These are phyloP conservation scores for Silurus asotus DNA, from an alignment of 2,113 vertebrate genomes.

Conservation along the genomic window DNA sequence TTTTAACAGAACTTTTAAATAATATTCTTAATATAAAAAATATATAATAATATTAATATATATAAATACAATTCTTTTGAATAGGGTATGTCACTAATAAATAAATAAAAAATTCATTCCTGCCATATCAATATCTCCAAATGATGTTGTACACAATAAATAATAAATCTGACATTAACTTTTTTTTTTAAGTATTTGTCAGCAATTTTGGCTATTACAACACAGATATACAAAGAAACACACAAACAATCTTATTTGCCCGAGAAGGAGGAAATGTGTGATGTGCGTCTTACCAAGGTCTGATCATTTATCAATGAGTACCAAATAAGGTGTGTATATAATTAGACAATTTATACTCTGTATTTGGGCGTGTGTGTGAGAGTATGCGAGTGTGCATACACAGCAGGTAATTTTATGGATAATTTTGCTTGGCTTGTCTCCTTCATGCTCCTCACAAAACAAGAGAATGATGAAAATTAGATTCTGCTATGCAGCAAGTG, in stretches of 20 bases:
- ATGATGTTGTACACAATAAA: not conserved
- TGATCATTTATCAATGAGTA: not conserved
- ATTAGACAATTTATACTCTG: not conserved
- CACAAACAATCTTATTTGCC: not conserved
- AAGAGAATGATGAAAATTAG: conserved; percentile 39
- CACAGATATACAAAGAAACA: not conserved
- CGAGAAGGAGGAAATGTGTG: not conserved
- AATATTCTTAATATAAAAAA: not conserved
- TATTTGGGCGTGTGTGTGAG: not conserved
- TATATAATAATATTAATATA: not conserved
- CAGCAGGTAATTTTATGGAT: not conserved
- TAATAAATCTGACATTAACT: not conserved
- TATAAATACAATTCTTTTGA: no score
- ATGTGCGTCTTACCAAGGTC: not conserved
- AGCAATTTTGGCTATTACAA: not conserved
- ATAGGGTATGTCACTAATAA: not conserved
- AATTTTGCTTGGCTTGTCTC: conserved; percentile 37
- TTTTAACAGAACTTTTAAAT: not conserved
- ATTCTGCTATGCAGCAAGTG: conserved; percentile 23
- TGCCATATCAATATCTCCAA: not conserved
- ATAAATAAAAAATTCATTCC: not conserved
- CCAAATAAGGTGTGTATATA: not conserved
- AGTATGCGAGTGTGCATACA: not conserved
- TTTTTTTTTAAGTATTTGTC: not conserved
- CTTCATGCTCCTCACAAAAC: conserved; percentile 44